These are phyloP conservation scores for Sphaeridia pumilis DNA, from an alignment of 2,888 invertebrate genomes.

Conservation along the genomic window DNA sequence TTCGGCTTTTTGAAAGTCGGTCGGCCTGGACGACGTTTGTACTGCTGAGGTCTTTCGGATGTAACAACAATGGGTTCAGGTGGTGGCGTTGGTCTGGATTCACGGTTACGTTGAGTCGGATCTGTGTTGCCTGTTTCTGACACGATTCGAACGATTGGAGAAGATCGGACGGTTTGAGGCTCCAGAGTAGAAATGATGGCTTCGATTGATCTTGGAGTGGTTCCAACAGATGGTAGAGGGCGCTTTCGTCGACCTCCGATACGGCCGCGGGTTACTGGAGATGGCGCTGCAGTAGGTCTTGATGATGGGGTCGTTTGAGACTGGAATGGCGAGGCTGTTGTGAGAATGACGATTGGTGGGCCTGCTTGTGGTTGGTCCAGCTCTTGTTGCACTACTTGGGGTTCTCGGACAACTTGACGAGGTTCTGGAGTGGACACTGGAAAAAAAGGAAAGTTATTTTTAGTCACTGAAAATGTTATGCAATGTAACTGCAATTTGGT, in stretches of 20 bases:
- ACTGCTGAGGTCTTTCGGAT: background rate
- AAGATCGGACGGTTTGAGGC: background rate
- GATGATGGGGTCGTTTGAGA: background rate
- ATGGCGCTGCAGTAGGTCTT: background rate
- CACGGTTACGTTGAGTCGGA: background rate
- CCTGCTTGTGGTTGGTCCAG: background rate
- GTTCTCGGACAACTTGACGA: background rate
- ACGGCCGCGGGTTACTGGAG: background rate
- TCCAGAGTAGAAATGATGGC: background rate
- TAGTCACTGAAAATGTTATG: no score
- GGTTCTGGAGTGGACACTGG: background rate
- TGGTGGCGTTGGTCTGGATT: background rate
- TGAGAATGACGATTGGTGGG: background rate
- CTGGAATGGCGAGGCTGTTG: background rate
- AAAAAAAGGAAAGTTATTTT: no score
- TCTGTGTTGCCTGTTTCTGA: background rate
- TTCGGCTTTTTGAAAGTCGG: slow-evolving; percentile 14
- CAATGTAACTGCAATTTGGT: no score
- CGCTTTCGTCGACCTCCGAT: slow-evolving; percentile 9
- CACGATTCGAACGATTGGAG: background rate
- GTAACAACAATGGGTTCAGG: background rate
- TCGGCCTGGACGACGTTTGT: slow-evolving; percentile 1
- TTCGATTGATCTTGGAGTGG: background rate
- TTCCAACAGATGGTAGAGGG: background rate
- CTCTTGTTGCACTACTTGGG: background rate